These are phyloP conservation scores for Drosophila biarmipes DNA, from an alignment of 1,140 invertebrate species.

Conservation along the genomic window DNA sequence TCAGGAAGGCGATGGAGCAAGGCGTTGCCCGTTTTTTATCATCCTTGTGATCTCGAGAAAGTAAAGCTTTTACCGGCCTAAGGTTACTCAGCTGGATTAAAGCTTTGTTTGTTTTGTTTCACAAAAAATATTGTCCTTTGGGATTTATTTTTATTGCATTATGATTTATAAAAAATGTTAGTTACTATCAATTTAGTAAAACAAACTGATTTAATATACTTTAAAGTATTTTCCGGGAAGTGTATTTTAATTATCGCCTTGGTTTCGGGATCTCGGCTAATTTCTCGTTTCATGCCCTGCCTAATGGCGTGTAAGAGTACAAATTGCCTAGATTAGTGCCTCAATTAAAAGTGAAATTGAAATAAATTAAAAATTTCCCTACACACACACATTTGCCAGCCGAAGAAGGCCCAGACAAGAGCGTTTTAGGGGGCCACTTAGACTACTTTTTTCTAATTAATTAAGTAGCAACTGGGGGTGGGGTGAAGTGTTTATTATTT, in stretches of 20 bases:
- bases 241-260: slow-evolving; percentile 47
- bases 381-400: slow-evolving; percentile 18
- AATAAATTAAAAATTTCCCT: slow-evolving; percentile 81
- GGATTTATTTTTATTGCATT: neutral
- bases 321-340: slow-evolving; percentile 83
- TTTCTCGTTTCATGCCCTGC: slow-evolving; percentile 53
- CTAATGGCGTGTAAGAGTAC: slow-evolving; percentile 80
- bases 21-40: slow-evolving; percentile 56
- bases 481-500: slow-evolving; percentile 68
- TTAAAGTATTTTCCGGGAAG: neutral
- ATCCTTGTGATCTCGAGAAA: slow-evolving; percentile 23
- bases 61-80: slow-evolving; percentile 17
- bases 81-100: slow-evolving; percentile 3
- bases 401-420: slow-evolving; percentile 5
- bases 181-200: neutral
- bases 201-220: neutral
- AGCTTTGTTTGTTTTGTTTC: neutral
- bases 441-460: slow-evolving; percentile 18
- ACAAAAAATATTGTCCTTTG: neutral
- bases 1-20: slow-evolving; percentile 57
- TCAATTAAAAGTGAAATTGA: slow-evolving; percentile 82
- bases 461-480: slow-evolving; percentile 1
- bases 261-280: slow-evolving; percentile 28
- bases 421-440: slow-evolving; percentile 31
- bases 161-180: neutral